A percentile compares a stretch with the other conserved stretches of the same genome.
phyloP scores from a whole-genome alignment of 2,797 vertebrate genomes.

The Lerista edwardsae region DNA sequence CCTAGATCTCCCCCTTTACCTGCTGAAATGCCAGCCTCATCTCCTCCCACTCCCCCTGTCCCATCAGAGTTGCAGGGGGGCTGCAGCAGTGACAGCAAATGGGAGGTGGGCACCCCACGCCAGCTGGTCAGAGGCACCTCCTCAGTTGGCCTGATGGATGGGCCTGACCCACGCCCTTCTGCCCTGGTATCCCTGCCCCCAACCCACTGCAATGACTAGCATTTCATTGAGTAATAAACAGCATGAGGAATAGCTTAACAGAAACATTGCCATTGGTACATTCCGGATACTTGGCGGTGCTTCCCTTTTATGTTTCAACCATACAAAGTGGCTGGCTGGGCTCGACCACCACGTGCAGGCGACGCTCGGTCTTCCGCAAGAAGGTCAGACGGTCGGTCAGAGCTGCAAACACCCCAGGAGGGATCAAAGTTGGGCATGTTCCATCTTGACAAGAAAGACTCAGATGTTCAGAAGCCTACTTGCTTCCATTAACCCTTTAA shows the following conservation, averaged over 20 bases:
- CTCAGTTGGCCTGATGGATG: too few species aligned
- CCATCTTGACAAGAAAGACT: not conserved
- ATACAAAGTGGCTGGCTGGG: not conserved
- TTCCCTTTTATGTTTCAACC: not conserved
- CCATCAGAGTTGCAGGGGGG: too few species aligned
- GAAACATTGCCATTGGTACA: not conserved
- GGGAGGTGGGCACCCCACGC: too few species aligned
- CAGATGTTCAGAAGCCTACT: not conserved
- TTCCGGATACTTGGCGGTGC: too few species aligned
- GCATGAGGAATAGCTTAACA: not conserved
- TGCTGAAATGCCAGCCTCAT: too few species aligned
- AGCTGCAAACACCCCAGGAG: not conserved
- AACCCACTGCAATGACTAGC: not conserved
- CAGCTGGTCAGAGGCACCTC: too few species aligned
- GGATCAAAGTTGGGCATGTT: not conserved
- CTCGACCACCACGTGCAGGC: not conserved
- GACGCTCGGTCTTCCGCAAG: too few species aligned
- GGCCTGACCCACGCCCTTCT: not conserved
- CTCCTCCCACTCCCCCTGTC: too few species aligned
- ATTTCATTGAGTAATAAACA: not conserved
- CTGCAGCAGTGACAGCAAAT: too few species aligned
- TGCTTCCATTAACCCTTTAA: not conserved
- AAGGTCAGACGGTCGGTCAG: not conserved
- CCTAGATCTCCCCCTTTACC: not conserved
- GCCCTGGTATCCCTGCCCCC: not conserved